phyloP scores from a whole-genome alignment of 2,888 invertebrate species.

The Acronicta aceris region DNA sequence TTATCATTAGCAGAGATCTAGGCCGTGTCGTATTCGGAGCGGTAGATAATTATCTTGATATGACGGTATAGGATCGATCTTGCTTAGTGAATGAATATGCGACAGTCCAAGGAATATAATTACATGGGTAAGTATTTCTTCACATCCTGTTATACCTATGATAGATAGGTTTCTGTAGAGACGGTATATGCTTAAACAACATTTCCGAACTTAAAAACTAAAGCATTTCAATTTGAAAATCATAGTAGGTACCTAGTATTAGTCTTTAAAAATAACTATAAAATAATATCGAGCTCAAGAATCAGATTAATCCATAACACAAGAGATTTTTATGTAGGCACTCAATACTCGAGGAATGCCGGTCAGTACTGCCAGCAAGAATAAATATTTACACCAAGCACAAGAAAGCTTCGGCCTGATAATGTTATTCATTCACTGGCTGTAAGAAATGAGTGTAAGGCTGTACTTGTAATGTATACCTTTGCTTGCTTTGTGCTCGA shows the following conservation, averaged over 20 bases:
- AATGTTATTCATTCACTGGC: slow-evolving; percentile 59
- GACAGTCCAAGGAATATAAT: slow-evolving; percentile 9
- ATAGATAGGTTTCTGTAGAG: no score
- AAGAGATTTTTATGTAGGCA: slow-evolving; percentile 53
- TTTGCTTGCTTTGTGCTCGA: slow-evolving; percentile 41
- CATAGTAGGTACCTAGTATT: not conserved
- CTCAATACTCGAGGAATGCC: slow-evolving; percentile 51
- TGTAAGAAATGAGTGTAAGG: slow-evolving; percentile 59
- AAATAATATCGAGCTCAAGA: slow-evolving; percentile 23
- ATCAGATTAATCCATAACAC: slow-evolving; percentile 49
- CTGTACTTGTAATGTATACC: slow-evolving; percentile 56
- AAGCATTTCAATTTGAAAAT: not conserved
- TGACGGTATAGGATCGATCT: slow-evolving; percentile 39
- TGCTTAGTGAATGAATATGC: slow-evolving; percentile 29
- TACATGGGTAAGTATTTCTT: not conserved
- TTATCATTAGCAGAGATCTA: slow-evolving; percentile 31
- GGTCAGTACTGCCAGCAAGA: slow-evolving; percentile 40
- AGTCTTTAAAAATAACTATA: slow-evolving; percentile 4
- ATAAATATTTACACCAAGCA: slow-evolving; percentile 59
- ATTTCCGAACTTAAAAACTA: no score
- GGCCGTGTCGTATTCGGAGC: slow-evolving; percentile 17
- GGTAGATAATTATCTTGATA: slow-evolving; percentile 37
- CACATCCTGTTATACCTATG: no score
- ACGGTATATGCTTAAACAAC: no score
- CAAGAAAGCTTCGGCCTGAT: slow-evolving; percentile 55